phyloP scores from a whole-genome alignment of 2,888 invertebrate genomes.

The Cheilosia grossa region DNA sequence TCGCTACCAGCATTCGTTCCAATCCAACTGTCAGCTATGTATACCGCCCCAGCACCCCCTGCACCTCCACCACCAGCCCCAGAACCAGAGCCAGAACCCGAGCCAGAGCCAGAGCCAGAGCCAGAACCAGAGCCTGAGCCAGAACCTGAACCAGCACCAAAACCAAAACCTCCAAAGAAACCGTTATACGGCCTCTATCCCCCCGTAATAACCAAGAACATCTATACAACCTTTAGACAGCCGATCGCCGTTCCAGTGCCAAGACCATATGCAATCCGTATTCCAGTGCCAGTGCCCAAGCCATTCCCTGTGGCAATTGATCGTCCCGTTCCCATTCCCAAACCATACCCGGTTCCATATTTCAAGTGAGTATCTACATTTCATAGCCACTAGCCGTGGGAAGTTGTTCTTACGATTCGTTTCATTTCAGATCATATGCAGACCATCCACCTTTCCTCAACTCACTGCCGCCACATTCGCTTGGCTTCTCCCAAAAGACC shows the following conservation, averaged over 20 bases:
- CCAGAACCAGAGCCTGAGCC: constrained; percentile 68
- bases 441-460: constrained; percentile 54
- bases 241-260: constrained; percentile 58
- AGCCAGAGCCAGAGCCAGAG: constrained; percentile 48
- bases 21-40: constrained; percentile 82
- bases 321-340: too few species aligned
- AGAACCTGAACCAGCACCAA: constrained; percentile 60
- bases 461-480: constrained; percentile 32
- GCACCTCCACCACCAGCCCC: constrained; percentile 81
- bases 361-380: not conserved
- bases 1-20: constrained; percentile 82
- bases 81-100: constrained; percentile 72
- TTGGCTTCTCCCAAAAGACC: constrained; percentile 29
- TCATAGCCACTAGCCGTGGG: not conserved
- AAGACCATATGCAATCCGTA: constrained; percentile 41
- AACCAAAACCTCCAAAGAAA: constrained; percentile 46
- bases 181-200: constrained; percentile 26
- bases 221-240: constrained; percentile 54
- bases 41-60: constrained; percentile 82
- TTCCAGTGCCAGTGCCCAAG: constrained; percentile 55
- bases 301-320: constrained; percentile 58
- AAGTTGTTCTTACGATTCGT: not conserved
- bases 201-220: constrained; percentile 45
- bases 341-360: constrained; percentile 43
- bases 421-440: constrained; percentile 43